phyloP scores from a whole-genome alignment of 2,797 vertebrate genomes.

The Sandelia bainsii region DNA sequence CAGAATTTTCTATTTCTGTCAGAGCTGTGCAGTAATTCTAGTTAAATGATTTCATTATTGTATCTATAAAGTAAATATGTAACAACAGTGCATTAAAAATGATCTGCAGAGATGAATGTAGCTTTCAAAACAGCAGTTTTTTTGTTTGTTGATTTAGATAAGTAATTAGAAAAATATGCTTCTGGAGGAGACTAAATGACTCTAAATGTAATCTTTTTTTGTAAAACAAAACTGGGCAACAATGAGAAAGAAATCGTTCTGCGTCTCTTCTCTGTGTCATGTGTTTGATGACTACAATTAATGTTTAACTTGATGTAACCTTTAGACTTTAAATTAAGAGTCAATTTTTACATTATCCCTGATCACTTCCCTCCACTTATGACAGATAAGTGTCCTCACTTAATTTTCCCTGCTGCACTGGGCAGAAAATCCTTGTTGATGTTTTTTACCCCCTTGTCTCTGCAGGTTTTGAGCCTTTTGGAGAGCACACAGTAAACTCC shows the following conservation, averaged over 20 bases:
- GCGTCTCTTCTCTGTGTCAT: neutral
- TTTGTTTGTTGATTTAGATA: neutral
- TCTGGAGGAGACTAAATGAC: neutral
- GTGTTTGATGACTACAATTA: conserved; percentile 14
- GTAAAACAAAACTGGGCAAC: neutral
- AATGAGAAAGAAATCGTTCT: neutral
- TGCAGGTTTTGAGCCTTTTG: conserved; percentile 95
- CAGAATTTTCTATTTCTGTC: neutral
- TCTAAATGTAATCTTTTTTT: neutral
- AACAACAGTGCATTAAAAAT: neutral
- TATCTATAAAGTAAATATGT: neutral
- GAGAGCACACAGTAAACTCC: conserved; percentile 91
- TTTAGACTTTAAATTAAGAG: conserved; percentile 60
- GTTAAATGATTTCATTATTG: neutral
- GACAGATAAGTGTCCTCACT: conserved; percentile 23
- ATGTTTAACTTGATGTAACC: conserved; percentile 70
- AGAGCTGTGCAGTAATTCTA: conserved; percentile 15
- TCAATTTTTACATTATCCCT: neutral
- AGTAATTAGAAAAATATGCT: neutral
- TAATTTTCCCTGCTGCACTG: neutral
- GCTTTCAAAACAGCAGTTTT: neutral
- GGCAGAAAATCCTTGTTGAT: neutral
- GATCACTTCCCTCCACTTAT: neutral
- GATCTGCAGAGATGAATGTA: neutral
- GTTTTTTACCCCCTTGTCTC: neutral